phyloP scores from a whole-genome alignment of 92 coral and sea anemone genomes.

The Actinernus sp. region DNA sequence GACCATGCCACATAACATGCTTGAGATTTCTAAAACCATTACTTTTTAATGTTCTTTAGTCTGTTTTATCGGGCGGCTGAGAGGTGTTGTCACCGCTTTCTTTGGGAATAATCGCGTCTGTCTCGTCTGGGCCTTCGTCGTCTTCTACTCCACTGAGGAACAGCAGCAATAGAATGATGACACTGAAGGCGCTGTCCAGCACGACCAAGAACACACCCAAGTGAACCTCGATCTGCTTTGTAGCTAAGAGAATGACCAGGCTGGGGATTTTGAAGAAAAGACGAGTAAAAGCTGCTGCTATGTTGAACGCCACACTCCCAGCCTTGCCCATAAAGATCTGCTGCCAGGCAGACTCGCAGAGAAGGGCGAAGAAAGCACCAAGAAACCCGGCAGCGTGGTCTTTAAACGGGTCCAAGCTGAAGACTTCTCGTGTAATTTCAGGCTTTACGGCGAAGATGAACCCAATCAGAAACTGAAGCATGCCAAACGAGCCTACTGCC shows the following conservation, averaged over 20 bases:
- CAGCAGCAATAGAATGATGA: slow-evolving; percentile 12
- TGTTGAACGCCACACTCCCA: slow-evolving; percentile 13
- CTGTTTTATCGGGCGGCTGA: no score
- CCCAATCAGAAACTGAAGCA: slow-evolving; percentile 10
- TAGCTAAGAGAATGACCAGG: slow-evolving; percentile 5
- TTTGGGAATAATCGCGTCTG: slow-evolving; percentile 21
- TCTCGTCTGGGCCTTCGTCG: slow-evolving; percentile 2
- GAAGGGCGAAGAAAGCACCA: slow-evolving; percentile 19
- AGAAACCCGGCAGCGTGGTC: slow-evolving; percentile 29
- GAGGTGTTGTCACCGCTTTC: not conserved
- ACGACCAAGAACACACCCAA: slow-evolving; percentile 10
- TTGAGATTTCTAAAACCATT: no score
- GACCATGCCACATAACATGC: no score
- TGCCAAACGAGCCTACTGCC: slow-evolving; percentile 25
- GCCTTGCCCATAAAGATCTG: slow-evolving; percentile 40
- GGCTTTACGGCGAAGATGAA: slow-evolving; percentile 11
- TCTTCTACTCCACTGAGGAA: not conserved
- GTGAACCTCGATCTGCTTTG: slow-evolving; percentile 14
- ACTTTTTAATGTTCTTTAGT: no score
- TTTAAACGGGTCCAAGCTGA: slow-evolving; percentile 15
- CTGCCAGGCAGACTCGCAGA: slow-evolving; percentile 32
- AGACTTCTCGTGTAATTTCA: not conserved
- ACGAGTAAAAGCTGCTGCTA: slow-evolving; percentile 10
- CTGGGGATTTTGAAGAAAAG: slow-evolving; percentile 19
- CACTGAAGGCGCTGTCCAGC: slow-evolving; percentile 5